Percentiles rank a stretch among this genome's conserved stretches.
Evolutionary conservation across 2,113 vertebrate species (phyloP).

Genomic region (Vidua chalybeata): DNA sequence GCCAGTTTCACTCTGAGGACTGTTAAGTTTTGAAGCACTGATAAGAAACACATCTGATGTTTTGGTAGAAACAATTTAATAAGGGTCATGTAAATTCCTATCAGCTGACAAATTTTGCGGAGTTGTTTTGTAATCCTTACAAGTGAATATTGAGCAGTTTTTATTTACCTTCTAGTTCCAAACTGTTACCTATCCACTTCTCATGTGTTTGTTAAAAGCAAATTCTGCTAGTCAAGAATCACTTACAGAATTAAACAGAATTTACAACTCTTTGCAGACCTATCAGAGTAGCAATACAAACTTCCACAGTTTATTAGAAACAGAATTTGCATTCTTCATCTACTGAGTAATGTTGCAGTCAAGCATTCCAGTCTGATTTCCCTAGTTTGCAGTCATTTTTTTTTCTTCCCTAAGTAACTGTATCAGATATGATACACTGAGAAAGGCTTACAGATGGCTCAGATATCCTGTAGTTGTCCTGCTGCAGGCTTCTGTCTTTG

Average conservation of each 20-base stretch:
- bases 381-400: background rate
- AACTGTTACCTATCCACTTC: background rate
- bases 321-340: background rate
- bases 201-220: background rate
- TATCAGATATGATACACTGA: background rate
- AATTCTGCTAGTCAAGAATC: background rate
- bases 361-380: background rate
- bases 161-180: background rate
- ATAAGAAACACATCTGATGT: background rate
- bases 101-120: background rate
- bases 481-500: background rate
- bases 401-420: accelerated
- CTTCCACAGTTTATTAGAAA: background rate
- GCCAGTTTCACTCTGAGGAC: background rate
- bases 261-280: background rate
- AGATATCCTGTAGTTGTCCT: background rate
- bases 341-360: background rate
- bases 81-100: background rate
- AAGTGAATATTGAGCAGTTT: background rate
- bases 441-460: background rate
- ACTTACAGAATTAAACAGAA: background rate
- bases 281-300: background rate
- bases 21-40: background rate
- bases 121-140: background rate
- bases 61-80: background rate